Percentiles rank a stretch among this genome's conserved stretches.
These are phyloP conservation scores for Passer domesticus DNA, from an alignment of 2,113 vertebrate species.

Conservation along the genomic window DNA sequence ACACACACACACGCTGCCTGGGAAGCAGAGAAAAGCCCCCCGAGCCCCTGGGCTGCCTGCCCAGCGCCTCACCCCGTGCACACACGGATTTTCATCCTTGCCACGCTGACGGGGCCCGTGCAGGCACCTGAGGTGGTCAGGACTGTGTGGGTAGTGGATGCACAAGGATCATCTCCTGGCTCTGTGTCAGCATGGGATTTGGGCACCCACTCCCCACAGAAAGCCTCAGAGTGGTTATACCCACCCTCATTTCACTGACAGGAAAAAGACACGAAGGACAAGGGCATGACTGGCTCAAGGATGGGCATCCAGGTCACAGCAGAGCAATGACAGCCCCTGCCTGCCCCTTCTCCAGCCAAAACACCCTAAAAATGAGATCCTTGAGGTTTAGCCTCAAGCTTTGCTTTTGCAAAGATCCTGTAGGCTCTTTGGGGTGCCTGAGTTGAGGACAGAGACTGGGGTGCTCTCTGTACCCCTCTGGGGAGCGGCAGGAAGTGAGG, in stretches of 20 bases:
- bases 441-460: background rate
- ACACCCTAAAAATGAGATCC: background rate
- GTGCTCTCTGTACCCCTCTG: background rate
- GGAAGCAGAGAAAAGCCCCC: background rate
- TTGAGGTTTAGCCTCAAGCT: background rate
- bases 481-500: background rate
- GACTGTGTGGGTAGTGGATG: background rate
- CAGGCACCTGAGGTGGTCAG: background rate
- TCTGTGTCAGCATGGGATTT: background rate
- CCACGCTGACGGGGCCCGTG: background rate
- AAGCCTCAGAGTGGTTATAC: background rate
- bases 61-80: rapidly evolving
- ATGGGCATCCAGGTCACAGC: background rate
- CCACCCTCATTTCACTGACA: background rate
- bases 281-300: background rate
- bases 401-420: background rate
- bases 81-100: background rate
- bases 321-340: rapidly evolving
- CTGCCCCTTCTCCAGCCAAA: background rate
- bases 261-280: background rate
- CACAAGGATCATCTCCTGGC: background rate
- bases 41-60: rapidly evolving
- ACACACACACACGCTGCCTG: background rate
- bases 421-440: background rate
- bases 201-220: background rate